Evolutionary conservation across 2,888 invertebrate species (phyloP).

Genomic region (Cacoxenus indagator): DNA sequence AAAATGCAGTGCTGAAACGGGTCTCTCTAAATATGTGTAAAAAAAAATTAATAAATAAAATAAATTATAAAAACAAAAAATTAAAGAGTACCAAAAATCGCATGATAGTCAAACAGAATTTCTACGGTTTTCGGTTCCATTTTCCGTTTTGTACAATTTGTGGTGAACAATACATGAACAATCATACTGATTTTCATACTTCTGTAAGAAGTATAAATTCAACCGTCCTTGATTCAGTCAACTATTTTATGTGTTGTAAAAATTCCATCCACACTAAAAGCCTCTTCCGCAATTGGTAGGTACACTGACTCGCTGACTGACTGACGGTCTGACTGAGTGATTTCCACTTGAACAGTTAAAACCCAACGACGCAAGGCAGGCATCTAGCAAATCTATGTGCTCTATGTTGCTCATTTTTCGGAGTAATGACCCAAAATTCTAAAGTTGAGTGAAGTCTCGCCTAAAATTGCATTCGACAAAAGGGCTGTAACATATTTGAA

Average conservation of each 20-base stretch:
- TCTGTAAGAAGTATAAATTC: too few species aligned
- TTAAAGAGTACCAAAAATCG: background rate
- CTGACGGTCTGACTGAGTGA: background rate
- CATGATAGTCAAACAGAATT: background rate
- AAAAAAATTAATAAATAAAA: too few species aligned
- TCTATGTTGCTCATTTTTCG: slow-evolving; percentile 1
- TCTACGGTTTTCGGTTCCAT: background rate
- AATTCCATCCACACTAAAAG: too few species aligned
- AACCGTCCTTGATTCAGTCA: too few species aligned
- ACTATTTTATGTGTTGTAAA: too few species aligned
- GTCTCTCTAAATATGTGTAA: too few species aligned
- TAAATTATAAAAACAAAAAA: background rate
- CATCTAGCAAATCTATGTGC: background rate
- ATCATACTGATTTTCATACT: too few species aligned
- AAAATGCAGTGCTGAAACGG: too few species aligned
- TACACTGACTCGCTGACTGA: background rate
- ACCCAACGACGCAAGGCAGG: background rate
- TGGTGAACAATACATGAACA: background rate
- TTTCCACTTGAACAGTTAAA: background rate
- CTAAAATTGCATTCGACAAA: background rate
- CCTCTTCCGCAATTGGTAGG: too few species aligned
- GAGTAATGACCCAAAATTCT: slow-evolving; percentile 13
- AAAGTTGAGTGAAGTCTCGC: background rate
- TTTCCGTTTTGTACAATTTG: slow-evolving; percentile 1
- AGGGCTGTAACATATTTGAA: background rate